Percentiles rank a stretch among this genome's conserved stretches.
Evolutionary conservation across 2,888 invertebrate genomes (phyloP).

Genomic region (Pasiphila rectangulata): DNA sequence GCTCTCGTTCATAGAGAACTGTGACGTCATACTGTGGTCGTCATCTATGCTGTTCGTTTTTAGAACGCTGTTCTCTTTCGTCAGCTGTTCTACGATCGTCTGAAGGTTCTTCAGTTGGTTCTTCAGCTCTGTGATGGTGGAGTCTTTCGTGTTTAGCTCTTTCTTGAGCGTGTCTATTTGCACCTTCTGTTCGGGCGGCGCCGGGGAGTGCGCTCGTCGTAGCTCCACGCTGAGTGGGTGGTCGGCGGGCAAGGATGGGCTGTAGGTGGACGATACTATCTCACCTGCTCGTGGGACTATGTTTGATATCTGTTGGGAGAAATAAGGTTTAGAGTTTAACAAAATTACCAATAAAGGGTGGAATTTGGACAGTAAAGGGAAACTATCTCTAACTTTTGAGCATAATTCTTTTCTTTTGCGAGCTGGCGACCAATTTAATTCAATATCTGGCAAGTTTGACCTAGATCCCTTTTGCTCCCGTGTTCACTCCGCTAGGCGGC

Average conservation of each 20-base stretch:
- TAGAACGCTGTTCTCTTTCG: constrained; percentile 89
- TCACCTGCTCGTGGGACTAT: constrained; percentile 60
- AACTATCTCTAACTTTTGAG: too few species aligned
- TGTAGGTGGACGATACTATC: constrained; percentile 64
- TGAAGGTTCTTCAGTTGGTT: constrained; percentile 83
- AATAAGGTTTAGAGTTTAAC: too few species aligned
- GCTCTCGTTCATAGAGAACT: constrained; percentile 62
- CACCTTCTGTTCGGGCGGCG: constrained; percentile 38
- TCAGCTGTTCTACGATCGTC: constrained; percentile 87
- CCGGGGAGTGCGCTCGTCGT: constrained; percentile 46
- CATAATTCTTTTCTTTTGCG: too few species aligned
- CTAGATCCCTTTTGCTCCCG: too few species aligned
- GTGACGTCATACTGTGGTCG: constrained; percentile 64
- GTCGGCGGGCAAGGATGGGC: constrained; percentile 61
- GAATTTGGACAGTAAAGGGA: too few species aligned
- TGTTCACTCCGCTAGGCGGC: too few species aligned
- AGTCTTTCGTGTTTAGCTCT: constrained; percentile 83
- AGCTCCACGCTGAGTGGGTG: constrained; percentile 41
- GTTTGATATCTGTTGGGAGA: constrained; percentile 46
- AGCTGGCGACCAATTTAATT: too few species aligned
- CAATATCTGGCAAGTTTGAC: too few species aligned
- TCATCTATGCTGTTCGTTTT: constrained; percentile 80
- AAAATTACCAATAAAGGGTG: too few species aligned
- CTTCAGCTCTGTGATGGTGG: constrained; percentile 83
- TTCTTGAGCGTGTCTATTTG: constrained; percentile 67